These are phyloP conservation scores for Eumerus sabulonum DNA, from an alignment of 2,888 invertebrate species.

Conservation along the genomic window DNA sequence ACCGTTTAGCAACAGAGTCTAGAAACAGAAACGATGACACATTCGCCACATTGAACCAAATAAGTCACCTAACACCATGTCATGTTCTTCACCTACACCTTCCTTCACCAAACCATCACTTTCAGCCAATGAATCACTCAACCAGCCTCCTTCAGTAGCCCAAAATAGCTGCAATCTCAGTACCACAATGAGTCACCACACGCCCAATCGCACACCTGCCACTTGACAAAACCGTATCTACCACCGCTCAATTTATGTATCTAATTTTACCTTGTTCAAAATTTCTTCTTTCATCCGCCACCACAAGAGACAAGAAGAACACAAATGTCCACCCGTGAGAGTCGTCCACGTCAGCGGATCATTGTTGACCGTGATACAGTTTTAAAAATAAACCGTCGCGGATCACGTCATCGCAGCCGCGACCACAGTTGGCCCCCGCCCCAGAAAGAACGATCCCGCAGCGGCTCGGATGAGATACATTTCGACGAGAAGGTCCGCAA, in stretches of 20 bases:
- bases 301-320: slow-evolving; percentile 46
- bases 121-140: too few species aligned
- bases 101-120: too few species aligned
- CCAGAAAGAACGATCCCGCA: slow-evolving; percentile 68
- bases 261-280: slow-evolving; percentile 40
- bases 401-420: slow-evolving; percentile 75
- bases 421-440: slow-evolving; percentile 78
- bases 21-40: too few species aligned
- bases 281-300: slow-evolving; percentile 19
- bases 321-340: slow-evolving; percentile 70
- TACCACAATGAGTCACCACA: not conserved
- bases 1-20: too few species aligned
- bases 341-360: slow-evolving; percentile 76
- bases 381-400: slow-evolving; percentile 77
- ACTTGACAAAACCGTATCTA: slow-evolving; percentile 24
- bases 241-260: slow-evolving; percentile 28
- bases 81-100: too few species aligned
- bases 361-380: slow-evolving; percentile 78
- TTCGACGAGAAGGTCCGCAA: slow-evolving; percentile 73
- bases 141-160: too few species aligned
- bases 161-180: too few species aligned
- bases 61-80: too few species aligned
- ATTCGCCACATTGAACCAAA: too few species aligned
- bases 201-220: slow-evolving; percentile 15
- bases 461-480: slow-evolving; percentile 72